Evolutionary conservation across 2,888 invertebrate genomes (phyloP).

Genomic region (Heterodera filipjevi): DNA sequence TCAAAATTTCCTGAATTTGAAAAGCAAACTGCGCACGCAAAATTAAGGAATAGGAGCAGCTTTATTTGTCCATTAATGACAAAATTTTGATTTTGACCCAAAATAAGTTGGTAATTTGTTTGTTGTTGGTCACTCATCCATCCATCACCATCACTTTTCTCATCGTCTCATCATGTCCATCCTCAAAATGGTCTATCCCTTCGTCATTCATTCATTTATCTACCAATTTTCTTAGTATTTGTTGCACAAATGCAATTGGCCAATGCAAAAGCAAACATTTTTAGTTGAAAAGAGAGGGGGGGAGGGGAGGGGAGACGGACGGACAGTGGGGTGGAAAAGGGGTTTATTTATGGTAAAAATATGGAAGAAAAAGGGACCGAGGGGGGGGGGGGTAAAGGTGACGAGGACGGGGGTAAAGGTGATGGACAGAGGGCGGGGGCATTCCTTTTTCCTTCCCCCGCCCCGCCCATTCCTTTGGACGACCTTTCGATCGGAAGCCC

Average conservation of each 20-base stretch:
- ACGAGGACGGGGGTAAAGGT: background rate
- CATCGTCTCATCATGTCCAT: too few species aligned
- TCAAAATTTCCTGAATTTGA: background rate
- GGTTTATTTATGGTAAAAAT: background rate
- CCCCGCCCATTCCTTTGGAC: background rate
- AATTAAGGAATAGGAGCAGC: background rate
- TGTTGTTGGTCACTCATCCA: too few species aligned
- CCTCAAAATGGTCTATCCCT: too few species aligned
- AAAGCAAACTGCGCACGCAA: background rate
- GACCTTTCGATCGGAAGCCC: background rate
- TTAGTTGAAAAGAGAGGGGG: background rate
- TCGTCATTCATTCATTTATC: background rate
- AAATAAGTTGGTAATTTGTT: background rate
- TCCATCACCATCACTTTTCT: too few species aligned
- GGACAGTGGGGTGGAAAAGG: background rate
- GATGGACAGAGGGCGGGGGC: background rate
- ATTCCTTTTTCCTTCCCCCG: background rate
- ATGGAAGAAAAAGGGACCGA: background rate
- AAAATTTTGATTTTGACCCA: background rate
- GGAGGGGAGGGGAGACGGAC: background rate
- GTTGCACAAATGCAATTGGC: background rate
- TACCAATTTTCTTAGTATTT: background rate
- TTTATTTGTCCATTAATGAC: background rate
- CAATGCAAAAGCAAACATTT: background rate
- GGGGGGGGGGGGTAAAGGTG: background rate